Evolutionary conservation across 2,797 vertebrate genomes (phyloP).

Genomic region (Argentina silus): DNA sequence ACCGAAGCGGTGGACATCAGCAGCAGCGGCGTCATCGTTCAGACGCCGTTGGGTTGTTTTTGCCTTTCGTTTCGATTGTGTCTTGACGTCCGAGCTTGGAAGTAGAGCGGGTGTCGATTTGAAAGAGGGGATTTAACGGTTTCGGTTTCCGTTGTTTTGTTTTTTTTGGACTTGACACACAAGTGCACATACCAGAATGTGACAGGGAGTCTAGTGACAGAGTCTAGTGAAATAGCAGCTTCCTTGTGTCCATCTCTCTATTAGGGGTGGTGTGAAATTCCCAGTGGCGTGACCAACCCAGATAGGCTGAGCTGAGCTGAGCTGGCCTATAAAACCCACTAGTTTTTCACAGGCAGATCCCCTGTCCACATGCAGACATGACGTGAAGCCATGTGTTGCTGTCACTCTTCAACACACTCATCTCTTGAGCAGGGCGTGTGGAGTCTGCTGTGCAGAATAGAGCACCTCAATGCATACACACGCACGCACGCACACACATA

Average conservation of each 20-base stretch:
- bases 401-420: background rate
- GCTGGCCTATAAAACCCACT: background rate
- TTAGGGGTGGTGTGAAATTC: slow-evolving; percentile 25
- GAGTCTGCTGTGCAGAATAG: no score
- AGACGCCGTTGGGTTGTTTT: background rate
- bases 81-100: no score
- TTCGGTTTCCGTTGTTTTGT: background rate
- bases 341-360: background rate
- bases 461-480: no score
- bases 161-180: background rate
- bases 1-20: no score
- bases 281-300: slow-evolving; percentile 25
- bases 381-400: background rate
- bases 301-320: slow-evolving; percentile 2
- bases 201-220: no score
- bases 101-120: background rate
- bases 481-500: no score
- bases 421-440: background rate
- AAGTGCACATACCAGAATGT: background rate
- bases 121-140: background rate
- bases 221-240: slow-evolving; percentile 1
- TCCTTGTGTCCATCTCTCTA: slow-evolving; percentile 15
- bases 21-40: background rate
- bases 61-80: no score
- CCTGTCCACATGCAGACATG: background rate